Base-by-base conservation (phyloP, 2,113 vertebrate genomes). In the Notarius quadriscutis region DNA sequence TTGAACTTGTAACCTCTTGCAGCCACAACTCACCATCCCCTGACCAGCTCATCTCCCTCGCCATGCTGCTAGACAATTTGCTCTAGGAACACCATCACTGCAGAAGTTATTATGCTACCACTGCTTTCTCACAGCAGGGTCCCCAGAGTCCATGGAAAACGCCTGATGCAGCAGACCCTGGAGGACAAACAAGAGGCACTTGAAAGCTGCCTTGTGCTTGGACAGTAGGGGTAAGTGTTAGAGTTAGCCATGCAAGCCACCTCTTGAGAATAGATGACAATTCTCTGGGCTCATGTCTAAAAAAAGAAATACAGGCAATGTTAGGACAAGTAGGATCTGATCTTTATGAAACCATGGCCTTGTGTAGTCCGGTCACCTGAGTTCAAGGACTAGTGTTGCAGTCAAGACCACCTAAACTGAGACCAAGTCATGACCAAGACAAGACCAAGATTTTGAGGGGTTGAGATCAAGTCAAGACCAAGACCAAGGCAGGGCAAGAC, bases 71-170 rank as follows among this genome's bases (percentile, higher is more conserved):
- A 55, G 75, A 27, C 75, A 55, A 55, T 27, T 53, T 27, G n/a
- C n/a, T 55, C 15, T 55, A 15, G 51, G 53, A 57, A 79, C 53
- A 79, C 14, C 53, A 30, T 30, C 2, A 27, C 30, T 79, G 57
- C n/a, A 57, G 77, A 79, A 79, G 77, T 7, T 57, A 79, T 79
- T 79, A 57, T n/a, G 14, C 53, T 57, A 27, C 77, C 20, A 55
- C 51, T 57, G n/a, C n/a, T 57, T 57, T 79, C 6, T 14, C n/a
- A 0, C n/a, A 55, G 14, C 75, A 0, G 53, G 15, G 20, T 80
- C 27, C 51, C 27, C 78, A 22, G n/a, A 58, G 78, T 12, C 3
- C 2, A 34, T 80, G 53, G 53, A 57, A 80, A 27, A 30, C 17
- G 51, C 14, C 77, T 57, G 74, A 78, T 55, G 30, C 75, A 27